phyloP scores from a whole-genome alignment of 2,888 invertebrate genomes.

The Xestia c-nigrum region DNA sequence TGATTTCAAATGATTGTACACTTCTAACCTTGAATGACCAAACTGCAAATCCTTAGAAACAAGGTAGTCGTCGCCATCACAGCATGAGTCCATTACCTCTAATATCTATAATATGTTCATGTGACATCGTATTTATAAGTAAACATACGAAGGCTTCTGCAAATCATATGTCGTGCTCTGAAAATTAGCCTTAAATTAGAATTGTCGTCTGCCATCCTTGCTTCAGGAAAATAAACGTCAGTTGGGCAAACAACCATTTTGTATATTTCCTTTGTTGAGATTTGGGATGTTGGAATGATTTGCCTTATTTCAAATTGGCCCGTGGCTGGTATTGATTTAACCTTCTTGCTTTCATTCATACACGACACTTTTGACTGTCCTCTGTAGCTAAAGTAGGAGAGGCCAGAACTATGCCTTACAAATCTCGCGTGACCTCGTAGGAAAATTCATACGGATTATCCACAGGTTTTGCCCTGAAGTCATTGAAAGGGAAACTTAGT shows the following conservation, averaged over 20 bases:
- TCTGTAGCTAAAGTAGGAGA: background rate
- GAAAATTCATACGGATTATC: constrained; percentile 17
- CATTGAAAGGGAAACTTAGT: constrained; percentile 26
- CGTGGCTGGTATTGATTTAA: background rate
- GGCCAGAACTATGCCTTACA: too few relatives aligned
- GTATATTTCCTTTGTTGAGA: constrained; percentile 30
- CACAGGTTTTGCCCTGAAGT: constrained; percentile 7
- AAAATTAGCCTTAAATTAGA: constrained; percentile 84
- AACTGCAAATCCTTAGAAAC: constrained; percentile 50
- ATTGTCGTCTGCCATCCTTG: constrained; percentile 72
- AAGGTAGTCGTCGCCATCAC: constrained; percentile 33
- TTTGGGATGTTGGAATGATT: constrained; percentile 4
- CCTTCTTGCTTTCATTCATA: background rate
- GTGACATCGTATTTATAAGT: constrained; percentile 71
- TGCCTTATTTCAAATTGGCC: background rate
- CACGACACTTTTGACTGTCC: background rate
- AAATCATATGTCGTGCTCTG: constrained; percentile 76
- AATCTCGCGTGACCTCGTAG: background rate
- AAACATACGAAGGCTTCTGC: constrained; percentile 71
- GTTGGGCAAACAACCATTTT: constrained; percentile 31
- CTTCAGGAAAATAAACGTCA: constrained; percentile 59
- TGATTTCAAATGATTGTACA: background rate
- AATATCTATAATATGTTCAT: constrained; percentile 62
- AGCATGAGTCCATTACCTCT: constrained; percentile 38
- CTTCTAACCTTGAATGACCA: constrained; percentile 15